These are phyloP conservation scores for Ethmia dodecea DNA, from an alignment of 2,888 invertebrate species.

Conservation along the genomic window DNA sequence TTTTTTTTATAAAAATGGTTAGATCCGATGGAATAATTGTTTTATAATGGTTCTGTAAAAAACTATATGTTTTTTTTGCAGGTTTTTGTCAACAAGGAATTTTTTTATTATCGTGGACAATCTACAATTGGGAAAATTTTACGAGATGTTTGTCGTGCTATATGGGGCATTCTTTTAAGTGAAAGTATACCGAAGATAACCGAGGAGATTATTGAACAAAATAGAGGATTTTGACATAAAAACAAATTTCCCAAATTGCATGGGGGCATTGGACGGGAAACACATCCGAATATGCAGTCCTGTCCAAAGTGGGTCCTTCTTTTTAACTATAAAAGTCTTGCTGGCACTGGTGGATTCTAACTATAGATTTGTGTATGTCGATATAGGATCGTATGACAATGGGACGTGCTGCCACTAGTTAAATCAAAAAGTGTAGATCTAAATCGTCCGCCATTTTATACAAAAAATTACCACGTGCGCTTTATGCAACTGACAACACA, in stretches of 20 bases:
- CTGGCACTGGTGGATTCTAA: slow-evolving; percentile 18
- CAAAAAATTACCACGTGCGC: no score
- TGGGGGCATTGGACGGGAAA: slow-evolving; percentile 22
- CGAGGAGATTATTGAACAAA: slow-evolving; percentile 6
- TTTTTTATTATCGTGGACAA: slow-evolving; percentile 14
- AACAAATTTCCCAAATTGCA: slow-evolving; percentile 22
- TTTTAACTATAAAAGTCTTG: slow-evolving; percentile 23
- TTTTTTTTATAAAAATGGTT: no score
- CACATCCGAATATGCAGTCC: slow-evolving; percentile 19
- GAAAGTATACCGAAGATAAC: slow-evolving; percentile 13
- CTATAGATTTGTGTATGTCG: slow-evolving; percentile 18
- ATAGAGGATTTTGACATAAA: slow-evolving; percentile 6
- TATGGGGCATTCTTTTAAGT: slow-evolving; percentile 12
- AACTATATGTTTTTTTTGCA: background rate
- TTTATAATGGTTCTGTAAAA: background rate
- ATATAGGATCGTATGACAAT: slow-evolving; percentile 21
- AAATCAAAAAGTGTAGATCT: slow-evolving; percentile 15
- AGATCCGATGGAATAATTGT: no score
- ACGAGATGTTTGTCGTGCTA: slow-evolving; percentile 12
- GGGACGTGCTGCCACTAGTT: slow-evolving; percentile 18
- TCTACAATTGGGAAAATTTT: slow-evolving; percentile 13
- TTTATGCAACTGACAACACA: no score
- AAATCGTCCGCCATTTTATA: no score
- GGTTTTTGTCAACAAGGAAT: slow-evolving; percentile 16
- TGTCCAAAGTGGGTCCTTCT: slow-evolving; percentile 19